These are phyloP conservation scores for Kryptolebias ocellatus DNA, from an alignment of 2,797 vertebrate species.

Conservation along the genomic window DNA sequence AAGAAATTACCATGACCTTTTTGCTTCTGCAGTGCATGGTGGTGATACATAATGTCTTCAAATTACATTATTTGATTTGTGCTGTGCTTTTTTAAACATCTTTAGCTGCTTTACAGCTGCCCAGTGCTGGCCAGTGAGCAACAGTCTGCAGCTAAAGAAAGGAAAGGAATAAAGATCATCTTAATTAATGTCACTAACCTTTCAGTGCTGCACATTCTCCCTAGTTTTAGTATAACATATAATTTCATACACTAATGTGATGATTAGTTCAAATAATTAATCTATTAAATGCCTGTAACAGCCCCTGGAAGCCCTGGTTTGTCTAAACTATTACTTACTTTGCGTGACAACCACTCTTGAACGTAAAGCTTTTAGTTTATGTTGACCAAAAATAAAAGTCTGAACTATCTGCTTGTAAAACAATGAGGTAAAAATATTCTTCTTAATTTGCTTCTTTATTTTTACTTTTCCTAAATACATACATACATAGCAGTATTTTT, in stretches of 20 bases:
- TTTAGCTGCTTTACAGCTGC: not conserved
- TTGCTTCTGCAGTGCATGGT: not conserved
- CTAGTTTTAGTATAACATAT: slow-evolving; percentile 2
- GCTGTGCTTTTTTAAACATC: not conserved
- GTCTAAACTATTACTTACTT: no score
- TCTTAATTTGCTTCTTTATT: no score
- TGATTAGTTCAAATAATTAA: no score
- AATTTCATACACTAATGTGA: no score
- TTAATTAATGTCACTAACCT: slow-evolving; percentile 41
- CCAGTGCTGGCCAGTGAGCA: not conserved
- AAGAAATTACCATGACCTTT: not conserved
- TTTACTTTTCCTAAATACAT: no score
- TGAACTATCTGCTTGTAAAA: no score
- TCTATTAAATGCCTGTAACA: no score
- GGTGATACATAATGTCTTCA: slow-evolving; percentile 5
- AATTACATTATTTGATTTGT: slow-evolving; percentile 20
- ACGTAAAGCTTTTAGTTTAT: not conserved
- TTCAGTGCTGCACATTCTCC: slow-evolving; percentile 1
- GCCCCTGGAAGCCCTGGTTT: no score
- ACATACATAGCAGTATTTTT: no score
- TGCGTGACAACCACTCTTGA: not conserved
- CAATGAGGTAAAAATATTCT: no score
- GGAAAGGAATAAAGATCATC: slow-evolving; percentile 7
- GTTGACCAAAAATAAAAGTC: no score
- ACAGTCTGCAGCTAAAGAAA: not conserved